Conservation (phyloP, 2,888 invertebrate species). For the Stenoptilia bipunctidactyla region DNA sequence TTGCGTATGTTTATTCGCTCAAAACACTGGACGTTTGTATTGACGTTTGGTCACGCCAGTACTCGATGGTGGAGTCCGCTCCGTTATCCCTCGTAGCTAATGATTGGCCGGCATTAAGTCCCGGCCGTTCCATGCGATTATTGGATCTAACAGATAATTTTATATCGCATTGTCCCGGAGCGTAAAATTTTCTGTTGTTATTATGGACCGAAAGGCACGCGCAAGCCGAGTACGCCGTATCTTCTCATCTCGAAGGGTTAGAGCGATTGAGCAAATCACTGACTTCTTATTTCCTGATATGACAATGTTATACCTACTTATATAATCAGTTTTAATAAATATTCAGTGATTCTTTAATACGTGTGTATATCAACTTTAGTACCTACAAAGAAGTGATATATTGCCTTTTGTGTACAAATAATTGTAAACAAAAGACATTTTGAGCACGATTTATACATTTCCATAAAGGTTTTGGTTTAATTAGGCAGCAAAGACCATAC, state of each 20-base stretch:
- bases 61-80: conserved; percentile 52
- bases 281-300: background rate
- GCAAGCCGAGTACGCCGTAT: conserved; percentile 26
- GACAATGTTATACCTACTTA: no score
- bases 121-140: conserved; percentile 67
- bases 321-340: no score
- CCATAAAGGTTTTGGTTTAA: no score
- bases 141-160: conserved; percentile 72
- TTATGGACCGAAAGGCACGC: conserved; percentile 45
- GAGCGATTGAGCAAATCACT: conserved; percentile 31
- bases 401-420: no score
- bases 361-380: no score
- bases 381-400: no score
- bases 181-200: conserved; percentile 70
- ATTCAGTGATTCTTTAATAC: no score
- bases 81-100: conserved; percentile 71
- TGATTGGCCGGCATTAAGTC: conserved; percentile 70
- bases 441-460: no score
- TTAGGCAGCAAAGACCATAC: no score
- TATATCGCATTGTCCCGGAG: conserved; percentile 70
- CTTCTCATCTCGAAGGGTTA: conserved; percentile 36
- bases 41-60: conserved; percentile 67
- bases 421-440: no score
- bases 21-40: conserved; percentile 26
- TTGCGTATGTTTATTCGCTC: conserved; percentile 23